phyloP scores from a whole-genome alignment of 2,113 vertebrate genomes.

The Scolopax mira region DNA sequence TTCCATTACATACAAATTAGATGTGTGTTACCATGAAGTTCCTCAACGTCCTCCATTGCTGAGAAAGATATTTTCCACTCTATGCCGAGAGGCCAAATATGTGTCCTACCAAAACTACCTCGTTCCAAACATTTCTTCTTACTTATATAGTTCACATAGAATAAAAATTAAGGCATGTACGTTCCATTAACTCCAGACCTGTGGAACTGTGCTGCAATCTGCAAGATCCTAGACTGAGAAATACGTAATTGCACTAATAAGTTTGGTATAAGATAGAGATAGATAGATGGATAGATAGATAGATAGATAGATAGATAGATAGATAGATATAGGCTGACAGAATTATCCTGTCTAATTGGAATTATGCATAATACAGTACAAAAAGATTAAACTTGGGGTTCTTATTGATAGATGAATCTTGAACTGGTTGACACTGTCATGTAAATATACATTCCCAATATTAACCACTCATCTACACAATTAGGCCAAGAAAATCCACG shows the following conservation, averaged over 20 bases:
- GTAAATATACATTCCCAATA: not conserved
- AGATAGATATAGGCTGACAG: not conserved
- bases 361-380: not conserved
- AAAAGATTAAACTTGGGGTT: not conserved
- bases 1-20: not conserved
- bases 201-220: not conserved
- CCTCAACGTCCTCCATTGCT: not conserved
- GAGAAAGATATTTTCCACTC: not conserved
- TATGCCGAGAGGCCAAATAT: not conserved
- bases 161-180: not conserved
- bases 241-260: not conserved
- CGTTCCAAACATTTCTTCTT: not conserved
- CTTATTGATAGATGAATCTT: not conserved
- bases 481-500: not conserved
- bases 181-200: not conserved
- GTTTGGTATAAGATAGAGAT: not conserved
- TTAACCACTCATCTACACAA: not conserved
- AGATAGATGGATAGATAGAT: no score
- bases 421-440: not conserved
- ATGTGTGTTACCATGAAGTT: not conserved
- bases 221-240: not conserved
- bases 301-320: no score
- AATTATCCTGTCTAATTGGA: not conserved
- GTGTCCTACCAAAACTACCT: not conserved
- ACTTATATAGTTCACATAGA: not conserved